A percentile compares a stretch with the other conserved stretches of the same genome.
phyloP scores from a whole-genome alignment of 2,113 vertebrate genomes.

The Hemiscyllium ocellatum region DNA sequence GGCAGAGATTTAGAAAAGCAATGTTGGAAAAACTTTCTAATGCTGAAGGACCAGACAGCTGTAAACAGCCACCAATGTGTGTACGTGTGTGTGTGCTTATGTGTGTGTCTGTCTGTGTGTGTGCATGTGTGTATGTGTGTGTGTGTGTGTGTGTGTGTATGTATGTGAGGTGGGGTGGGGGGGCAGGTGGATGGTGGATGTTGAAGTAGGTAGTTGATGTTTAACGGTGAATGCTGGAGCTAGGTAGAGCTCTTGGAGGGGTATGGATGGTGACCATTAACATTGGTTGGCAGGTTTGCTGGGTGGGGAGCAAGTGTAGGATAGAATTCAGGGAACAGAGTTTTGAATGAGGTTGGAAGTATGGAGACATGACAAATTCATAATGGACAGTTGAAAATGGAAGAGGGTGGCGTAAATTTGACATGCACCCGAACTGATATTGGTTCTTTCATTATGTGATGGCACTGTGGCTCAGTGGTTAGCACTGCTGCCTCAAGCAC shows the following conservation, averaged over 20 bases:
- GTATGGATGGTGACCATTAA: not conserved
- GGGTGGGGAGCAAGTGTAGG: not conserved
- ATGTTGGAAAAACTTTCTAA: not conserved
- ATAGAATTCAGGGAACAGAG: not conserved
- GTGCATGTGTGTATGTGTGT: not conserved
- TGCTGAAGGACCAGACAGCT: not conserved
- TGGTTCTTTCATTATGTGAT: too few species aligned
- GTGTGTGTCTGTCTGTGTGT: too few species aligned
- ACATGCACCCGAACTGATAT: too few species aligned
- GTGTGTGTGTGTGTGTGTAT: too few species aligned
- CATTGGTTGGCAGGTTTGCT: not conserved
- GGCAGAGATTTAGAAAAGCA: not conserved
- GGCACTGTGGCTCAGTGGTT: too few species aligned
- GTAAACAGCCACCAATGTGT: not conserved
- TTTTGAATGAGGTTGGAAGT: too few species aligned
- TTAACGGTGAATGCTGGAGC: not conserved
- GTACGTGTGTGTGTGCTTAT: too few species aligned
- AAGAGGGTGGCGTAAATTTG: not conserved
- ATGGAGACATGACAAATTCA: not conserved
- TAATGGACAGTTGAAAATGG: not conserved
- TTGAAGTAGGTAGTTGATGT: too few species aligned
- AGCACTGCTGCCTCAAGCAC: too few species aligned
- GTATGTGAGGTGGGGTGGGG: too few species aligned
- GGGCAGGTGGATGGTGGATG: too few species aligned
- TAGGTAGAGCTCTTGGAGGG: not conserved